Conservation (phyloP, 2,888 invertebrate genomes). For the Dinocampus coccinellae region DNA sequence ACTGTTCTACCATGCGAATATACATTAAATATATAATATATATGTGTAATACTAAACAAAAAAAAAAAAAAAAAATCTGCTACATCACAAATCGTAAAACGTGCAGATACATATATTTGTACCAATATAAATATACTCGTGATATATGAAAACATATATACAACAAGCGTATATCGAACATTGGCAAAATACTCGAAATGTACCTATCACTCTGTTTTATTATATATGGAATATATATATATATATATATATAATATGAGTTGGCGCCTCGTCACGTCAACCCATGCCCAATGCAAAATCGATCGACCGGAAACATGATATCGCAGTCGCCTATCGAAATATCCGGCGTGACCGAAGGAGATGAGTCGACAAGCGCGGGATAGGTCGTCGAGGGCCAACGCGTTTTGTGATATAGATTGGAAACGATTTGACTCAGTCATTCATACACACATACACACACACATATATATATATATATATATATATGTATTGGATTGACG, state of each 20-base stretch:
- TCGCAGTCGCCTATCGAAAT: slow-evolving; percentile 32
- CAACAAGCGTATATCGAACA: neutral
- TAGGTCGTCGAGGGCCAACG: slow-evolving; percentile 1
- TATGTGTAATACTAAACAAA: neutral
- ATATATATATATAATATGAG: slow-evolving; percentile 12
- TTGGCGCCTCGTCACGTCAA: slow-evolving; percentile 30
- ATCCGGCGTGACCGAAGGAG: slow-evolving; percentile 25
- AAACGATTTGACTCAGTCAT: slow-evolving; percentile 10
- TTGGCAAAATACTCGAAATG: neutral
- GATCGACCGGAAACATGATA: slow-evolving; percentile 38
- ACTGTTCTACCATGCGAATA: neutral
- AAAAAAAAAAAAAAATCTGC: neutral
- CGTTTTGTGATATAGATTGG: slow-evolving; percentile 11
- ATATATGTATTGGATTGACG: slow-evolving; percentile 3
- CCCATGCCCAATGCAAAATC: slow-evolving; percentile 24
- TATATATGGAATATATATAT: neutral
- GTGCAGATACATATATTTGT: neutral
- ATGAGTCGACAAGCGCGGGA: slow-evolving; percentile 26
- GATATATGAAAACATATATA: neutral
- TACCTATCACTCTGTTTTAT: neutral
- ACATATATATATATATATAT: neutral
- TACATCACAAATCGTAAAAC: neutral
- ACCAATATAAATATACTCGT: neutral
- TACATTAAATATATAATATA: neutral
- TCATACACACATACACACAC: slow-evolving; percentile 3